These are phyloP conservation scores for Tenebrosternarchus preto DNA, from an alignment of 2,113 vertebrate species.

Conservation along the genomic window DNA sequence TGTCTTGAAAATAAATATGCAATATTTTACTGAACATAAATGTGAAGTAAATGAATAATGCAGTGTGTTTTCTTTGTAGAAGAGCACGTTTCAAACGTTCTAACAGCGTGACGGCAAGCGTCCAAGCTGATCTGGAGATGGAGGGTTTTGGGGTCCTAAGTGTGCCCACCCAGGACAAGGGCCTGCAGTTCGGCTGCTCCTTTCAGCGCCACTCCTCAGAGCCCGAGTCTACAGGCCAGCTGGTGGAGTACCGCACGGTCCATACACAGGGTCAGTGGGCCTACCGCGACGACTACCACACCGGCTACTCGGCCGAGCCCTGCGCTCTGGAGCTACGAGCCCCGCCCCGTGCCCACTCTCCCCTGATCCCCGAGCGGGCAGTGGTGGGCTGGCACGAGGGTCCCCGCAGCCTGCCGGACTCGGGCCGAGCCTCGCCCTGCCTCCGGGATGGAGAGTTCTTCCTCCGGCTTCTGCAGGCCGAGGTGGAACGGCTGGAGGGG, in stretches of 20 bases:
- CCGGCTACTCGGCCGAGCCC: conserved; percentile 78
- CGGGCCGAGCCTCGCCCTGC: conserved; percentile 90
- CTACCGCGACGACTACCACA: conserved; percentile 92
- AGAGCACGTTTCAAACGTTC: conserved; percentile 95
- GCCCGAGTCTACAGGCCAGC: conserved; percentile 86
- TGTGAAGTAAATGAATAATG: no score
- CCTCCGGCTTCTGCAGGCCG: conserved; percentile 90
- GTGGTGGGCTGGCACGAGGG: conserved; percentile 80
- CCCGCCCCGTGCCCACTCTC: conserved; percentile 71
- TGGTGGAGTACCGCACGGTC: conserved; percentile 92
- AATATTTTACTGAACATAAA: no score
- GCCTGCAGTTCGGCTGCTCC: conserved; percentile 93
- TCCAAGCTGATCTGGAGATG: conserved; percentile 95
- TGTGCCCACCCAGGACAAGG: conserved; percentile 93
- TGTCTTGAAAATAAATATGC: no score
- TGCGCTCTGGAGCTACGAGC: conserved; percentile 72
- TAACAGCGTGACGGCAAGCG: conserved; percentile 95
- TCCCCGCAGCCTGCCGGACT: conserved; percentile 93
- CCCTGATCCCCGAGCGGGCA: conserved; percentile 77
- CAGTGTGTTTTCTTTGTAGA: conserved; percentile 67
- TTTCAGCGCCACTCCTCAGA: conserved; percentile 96
- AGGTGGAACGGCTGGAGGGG: conserved; percentile 96
- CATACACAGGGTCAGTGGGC: conserved; percentile 98
- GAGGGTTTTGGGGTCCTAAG: conserved; percentile 83
- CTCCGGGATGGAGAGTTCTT: conserved; percentile 95